phyloP scores from a whole-genome alignment of 2,888 invertebrate species.

The Ophion ellenae region DNA sequence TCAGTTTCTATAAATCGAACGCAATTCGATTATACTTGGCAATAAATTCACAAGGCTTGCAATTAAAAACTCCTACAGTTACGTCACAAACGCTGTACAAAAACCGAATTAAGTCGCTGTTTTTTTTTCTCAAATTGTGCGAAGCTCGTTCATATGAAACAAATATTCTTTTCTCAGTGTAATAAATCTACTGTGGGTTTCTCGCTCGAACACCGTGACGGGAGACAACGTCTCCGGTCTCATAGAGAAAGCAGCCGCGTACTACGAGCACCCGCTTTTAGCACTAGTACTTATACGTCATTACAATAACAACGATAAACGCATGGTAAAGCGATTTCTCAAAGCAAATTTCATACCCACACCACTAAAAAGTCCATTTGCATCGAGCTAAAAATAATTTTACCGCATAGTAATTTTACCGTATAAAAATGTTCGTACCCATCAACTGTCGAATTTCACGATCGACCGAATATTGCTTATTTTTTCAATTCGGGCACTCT shows the following conservation, averaged over 20 bases:
- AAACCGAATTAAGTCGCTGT: not conserved
- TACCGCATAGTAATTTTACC: no score
- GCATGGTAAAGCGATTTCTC: no score
- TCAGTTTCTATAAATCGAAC: no score
- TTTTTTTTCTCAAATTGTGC: not conserved
- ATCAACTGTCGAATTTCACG: not conserved
- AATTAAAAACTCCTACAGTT: no score
- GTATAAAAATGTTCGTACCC: no score
- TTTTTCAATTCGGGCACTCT: not conserved
- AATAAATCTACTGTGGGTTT: slow-evolving; percentile 42
- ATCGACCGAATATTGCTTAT: not conserved
- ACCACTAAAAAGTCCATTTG: not conserved
- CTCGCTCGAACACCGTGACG: slow-evolving; percentile 69
- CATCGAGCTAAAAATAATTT: not conserved
- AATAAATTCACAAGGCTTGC: no score
- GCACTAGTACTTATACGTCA: slow-evolving; percentile 2
- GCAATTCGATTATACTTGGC: no score
- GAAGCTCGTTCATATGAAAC: slow-evolving; percentile 10
- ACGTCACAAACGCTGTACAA: no score
- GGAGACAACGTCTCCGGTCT: slow-evolving; percentile 58
- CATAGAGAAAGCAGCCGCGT: slow-evolving; percentile 67
- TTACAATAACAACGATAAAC: slow-evolving; percentile 32
- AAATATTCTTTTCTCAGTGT: slow-evolving; percentile 8
- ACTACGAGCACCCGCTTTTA: not conserved
- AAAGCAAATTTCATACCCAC: not conserved